A percentile compares a stretch with the other conserved stretches of the same genome.
These are phyloP conservation scores for Rhinophrynus dorsalis DNA, from an alignment of 2,797 vertebrate species.

Conservation along the genomic window DNA sequence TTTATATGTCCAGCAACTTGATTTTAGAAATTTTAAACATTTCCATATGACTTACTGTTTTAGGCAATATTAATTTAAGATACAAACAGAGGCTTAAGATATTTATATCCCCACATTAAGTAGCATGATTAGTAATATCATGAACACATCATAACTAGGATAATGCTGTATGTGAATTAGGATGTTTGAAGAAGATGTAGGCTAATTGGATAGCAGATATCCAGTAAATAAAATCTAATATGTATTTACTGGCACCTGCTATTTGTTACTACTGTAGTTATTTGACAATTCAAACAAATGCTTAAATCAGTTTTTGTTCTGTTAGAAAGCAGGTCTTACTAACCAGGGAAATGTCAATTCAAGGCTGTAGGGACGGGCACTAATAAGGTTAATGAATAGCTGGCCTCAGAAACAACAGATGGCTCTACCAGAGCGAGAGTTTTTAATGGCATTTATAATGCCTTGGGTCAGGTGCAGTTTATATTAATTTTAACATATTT, in stretches of 20 bases:
- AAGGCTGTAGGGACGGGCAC: slow-evolving; percentile 63
- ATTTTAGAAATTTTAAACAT: background rate
- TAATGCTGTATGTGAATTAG: slow-evolving; percentile 37
- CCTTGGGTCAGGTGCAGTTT: slow-evolving; percentile 67
- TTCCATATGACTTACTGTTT: slow-evolving; percentile 8
- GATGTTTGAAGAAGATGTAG: slow-evolving; percentile 23
- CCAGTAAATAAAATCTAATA: slow-evolving; percentile 38
- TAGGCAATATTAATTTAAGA: slow-evolving; percentile 25
- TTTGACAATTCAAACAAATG: slow-evolving; percentile 55
- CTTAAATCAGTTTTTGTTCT: slow-evolving; percentile 58
- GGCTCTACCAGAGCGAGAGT: slow-evolving; percentile 57
- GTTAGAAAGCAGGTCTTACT: slow-evolving; percentile 60
- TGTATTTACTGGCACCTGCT: slow-evolving; percentile 44
- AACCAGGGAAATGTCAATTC: slow-evolving; percentile 66
- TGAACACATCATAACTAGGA: slow-evolving; percentile 21
- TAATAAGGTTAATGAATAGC: slow-evolving; percentile 75
- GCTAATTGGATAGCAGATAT: slow-evolving; percentile 30
- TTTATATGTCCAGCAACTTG: no score
- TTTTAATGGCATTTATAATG: slow-evolving; percentile 68
- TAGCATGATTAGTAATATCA: slow-evolving; percentile 35
- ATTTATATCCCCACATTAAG: slow-evolving; percentile 32
- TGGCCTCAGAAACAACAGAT: slow-evolving; percentile 70
- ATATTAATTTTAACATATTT: slow-evolving; percentile 69
- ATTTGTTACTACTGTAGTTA: slow-evolving; percentile 44
- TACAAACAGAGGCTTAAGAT: slow-evolving; percentile 12